A percentile compares a stretch with the other conserved stretches of the same genome.
Conservation (phyloP, 2,113 vertebrate species). For the Rhinichthys klamathensis region DNA sequence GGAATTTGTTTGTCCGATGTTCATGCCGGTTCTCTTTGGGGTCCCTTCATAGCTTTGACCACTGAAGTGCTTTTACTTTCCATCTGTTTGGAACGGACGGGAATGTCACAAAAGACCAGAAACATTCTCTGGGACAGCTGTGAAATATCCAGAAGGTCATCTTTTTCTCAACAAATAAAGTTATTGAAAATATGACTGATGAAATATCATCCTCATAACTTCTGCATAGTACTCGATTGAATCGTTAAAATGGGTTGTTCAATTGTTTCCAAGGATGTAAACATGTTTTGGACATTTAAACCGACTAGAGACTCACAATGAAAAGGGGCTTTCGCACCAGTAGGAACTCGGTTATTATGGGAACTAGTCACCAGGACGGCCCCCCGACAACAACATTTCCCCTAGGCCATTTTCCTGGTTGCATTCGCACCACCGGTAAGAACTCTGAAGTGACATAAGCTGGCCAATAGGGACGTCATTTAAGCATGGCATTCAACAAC, state of each 20-base stretch:
- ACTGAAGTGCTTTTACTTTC: conserved; percentile 65
- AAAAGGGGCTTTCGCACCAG: too few species aligned
- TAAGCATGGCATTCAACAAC: too few species aligned
- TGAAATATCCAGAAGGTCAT: conserved; percentile 34
- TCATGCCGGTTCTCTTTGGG: conserved; percentile 64
- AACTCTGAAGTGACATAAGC: too few species aligned
- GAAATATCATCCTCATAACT: background rate
- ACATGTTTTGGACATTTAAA: background rate
- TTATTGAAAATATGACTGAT: conserved; percentile 12
- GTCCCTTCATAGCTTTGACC: conserved; percentile 65
- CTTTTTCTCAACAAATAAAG: conserved; percentile 21
- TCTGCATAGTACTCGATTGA: background rate
- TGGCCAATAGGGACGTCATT: too few species aligned
- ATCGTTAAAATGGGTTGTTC: background rate
- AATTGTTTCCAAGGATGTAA: background rate
- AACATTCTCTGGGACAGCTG: conserved; percentile 32
- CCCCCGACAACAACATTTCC: too few species aligned
- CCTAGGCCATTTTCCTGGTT: too few species aligned
- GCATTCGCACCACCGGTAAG: too few species aligned
- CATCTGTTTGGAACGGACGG: conserved; percentile 23
- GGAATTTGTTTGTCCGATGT: conserved; percentile 74
- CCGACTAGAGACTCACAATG: background rate
- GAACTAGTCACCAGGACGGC: too few species aligned
- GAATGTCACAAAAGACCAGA: conserved; percentile 50
- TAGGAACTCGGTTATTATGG: too few species aligned